Conservation (phyloP, 2,797 vertebrate genomes). For the Pangasius sanitwongsei region DNA sequence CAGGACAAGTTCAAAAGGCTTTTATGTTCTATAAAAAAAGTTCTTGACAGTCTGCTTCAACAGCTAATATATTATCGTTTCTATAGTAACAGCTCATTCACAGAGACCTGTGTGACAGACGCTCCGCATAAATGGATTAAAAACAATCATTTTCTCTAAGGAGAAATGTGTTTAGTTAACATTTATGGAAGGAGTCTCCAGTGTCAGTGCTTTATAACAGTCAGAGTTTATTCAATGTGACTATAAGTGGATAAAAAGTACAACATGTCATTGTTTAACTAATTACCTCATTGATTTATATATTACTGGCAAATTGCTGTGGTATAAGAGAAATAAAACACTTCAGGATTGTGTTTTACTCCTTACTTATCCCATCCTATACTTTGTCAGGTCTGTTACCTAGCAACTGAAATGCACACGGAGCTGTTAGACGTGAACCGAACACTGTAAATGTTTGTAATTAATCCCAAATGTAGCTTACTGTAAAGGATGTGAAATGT, state of each 20-base stretch:
- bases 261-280: background rate
- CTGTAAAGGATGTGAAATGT: background rate
- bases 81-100: background rate
- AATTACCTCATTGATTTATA: background rate
- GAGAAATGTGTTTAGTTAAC: background rate
- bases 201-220: background rate
- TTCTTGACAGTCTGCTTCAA: background rate
- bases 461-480: background rate
- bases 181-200: background rate
- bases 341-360: background rate
- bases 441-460: background rate
- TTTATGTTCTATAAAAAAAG: background rate
- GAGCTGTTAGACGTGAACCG: background rate
- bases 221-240: background rate
- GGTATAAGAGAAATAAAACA: background rate
- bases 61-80: background rate
- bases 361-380: background rate
- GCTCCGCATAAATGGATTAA: background rate
- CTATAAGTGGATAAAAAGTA: background rate
- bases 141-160: background rate
- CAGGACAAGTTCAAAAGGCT: constrained; percentile 5
- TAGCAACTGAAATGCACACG: background rate
- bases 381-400: background rate
- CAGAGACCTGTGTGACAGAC: background rate
- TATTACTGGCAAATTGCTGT: background rate